Percentiles rank a stretch among this genome's conserved stretches.
These are phyloP conservation scores for Sogatella furcifera DNA, from an alignment of 1,140 invertebrate species.

Conservation along the genomic window DNA sequence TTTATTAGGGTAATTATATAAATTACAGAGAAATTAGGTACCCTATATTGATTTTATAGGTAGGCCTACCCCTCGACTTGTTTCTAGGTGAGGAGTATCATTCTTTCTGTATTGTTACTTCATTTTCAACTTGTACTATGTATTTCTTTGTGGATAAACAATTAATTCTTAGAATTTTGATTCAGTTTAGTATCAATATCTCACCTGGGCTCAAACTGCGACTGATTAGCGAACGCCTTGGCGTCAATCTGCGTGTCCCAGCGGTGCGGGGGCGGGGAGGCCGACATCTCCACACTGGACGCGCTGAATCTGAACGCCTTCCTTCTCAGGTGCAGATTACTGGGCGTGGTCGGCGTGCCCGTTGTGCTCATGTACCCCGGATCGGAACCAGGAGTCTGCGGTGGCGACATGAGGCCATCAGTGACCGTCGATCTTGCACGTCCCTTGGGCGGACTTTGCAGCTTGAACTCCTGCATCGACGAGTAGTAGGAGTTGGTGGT, in stretches of 20 bases:
- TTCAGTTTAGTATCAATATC: no score
- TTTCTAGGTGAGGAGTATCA: no score
- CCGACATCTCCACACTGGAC: slow-evolving; percentile 5
- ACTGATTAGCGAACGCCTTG: neutral
- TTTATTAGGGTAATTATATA: no score
- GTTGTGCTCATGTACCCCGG: slow-evolving; percentile 17
- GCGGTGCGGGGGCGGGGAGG: slow-evolving; percentile 8
- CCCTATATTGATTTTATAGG: no score
- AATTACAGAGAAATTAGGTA: no score
- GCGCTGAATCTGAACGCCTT: slow-evolving; percentile 13
- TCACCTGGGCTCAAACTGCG: neutral
- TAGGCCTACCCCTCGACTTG: no score
- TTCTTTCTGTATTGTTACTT: no score
- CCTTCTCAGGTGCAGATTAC: slow-evolving; percentile 3
- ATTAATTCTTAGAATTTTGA: no score
- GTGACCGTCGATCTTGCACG: neutral
- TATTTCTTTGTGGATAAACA: no score
- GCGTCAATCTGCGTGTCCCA: slow-evolving; percentile 8
- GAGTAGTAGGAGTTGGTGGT: neutral
- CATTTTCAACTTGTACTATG: no score
- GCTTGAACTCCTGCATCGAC: neutral
- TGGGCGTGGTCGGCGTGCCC: slow-evolving; percentile 12
- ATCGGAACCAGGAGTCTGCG: slow-evolving; percentile 16
- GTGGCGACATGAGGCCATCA: slow-evolving; percentile 12
- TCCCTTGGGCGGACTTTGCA: neutral